A percentile compares a stretch with the other conserved stretches of the same genome.
These are phyloP conservation scores for Brenthis ino DNA, from an alignment of 2,888 invertebrate species.

Conservation along the genomic window DNA sequence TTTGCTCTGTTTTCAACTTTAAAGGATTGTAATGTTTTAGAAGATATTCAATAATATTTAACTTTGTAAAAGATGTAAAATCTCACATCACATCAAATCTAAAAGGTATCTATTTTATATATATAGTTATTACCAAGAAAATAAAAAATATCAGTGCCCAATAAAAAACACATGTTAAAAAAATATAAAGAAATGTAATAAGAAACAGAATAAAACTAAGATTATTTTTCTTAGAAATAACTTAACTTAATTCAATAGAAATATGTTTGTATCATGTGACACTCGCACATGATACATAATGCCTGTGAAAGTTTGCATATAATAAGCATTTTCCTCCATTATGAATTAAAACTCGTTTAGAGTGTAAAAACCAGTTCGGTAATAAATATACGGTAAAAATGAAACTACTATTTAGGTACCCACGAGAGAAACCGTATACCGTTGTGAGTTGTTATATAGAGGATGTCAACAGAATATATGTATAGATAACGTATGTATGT, in stretches of 20 bases:
- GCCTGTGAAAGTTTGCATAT: slow-evolving; percentile 31
- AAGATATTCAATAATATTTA: no score
- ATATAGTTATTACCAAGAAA: no score
- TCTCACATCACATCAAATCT: no score
- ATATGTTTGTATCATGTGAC: slow-evolving; percentile 25
- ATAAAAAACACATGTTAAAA: no score
- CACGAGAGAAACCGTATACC: slow-evolving; percentile 13
- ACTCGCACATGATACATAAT: slow-evolving; percentile 26
- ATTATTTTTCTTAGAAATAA: slow-evolving; percentile 18
- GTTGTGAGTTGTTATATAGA: slow-evolving; percentile 4
- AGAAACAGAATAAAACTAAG: neutral
- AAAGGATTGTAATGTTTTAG: no score
- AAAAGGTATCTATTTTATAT: no score
- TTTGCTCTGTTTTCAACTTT: no score
- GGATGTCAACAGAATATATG: slow-evolving; percentile 3
- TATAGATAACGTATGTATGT: slow-evolving; percentile 2
- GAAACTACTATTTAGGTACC: slow-evolving; percentile 18
- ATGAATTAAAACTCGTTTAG: slow-evolving; percentile 35
- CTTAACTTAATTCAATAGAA: slow-evolving; percentile 23
- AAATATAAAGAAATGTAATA: neutral
- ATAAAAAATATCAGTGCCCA: no score
- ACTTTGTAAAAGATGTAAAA: no score
- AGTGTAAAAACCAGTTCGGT: slow-evolving; percentile 28
- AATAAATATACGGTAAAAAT: slow-evolving; percentile 16
- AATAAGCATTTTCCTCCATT: slow-evolving; percentile 30